These are phyloP conservation scores for Drosophila percnosoma DNA, from an alignment of 2,888 invertebrate species.

Conservation along the genomic window DNA sequence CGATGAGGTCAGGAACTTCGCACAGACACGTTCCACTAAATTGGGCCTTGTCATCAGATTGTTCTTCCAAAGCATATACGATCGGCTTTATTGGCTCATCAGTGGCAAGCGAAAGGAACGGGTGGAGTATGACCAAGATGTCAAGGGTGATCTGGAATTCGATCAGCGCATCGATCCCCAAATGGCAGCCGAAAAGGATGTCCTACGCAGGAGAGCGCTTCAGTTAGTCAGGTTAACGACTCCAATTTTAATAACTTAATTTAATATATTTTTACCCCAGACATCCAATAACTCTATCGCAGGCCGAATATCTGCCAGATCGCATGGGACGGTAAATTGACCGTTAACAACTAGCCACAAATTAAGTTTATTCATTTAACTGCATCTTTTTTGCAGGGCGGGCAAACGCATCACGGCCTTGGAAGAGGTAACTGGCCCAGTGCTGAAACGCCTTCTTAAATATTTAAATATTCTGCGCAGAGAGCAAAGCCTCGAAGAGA, in stretches of 20 bases:
- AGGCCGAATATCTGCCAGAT: constrained; percentile 25
- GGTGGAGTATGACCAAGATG: background rate
- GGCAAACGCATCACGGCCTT: constrained; percentile 4
- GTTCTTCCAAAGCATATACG: constrained; percentile 1
- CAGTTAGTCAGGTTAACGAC: constrained; percentile 7
- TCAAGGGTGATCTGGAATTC: background rate
- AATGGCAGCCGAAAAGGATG: background rate
- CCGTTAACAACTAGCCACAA: too few relatives aligned
- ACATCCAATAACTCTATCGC: background rate
- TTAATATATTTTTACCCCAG: background rate
- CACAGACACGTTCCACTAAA: background rate
- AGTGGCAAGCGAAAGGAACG: constrained; percentile 2
- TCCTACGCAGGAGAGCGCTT: background rate
- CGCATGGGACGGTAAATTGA: constrained; percentile 29
- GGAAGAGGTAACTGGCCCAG: constrained; percentile 14
- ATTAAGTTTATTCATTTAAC: background rate
- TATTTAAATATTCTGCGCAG: constrained; percentile 10
- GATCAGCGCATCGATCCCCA: constrained; percentile 1
- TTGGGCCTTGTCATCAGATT: constrained; percentile 5
- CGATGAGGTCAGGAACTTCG: constrained; percentile 17
- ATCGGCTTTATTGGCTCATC: background rate
- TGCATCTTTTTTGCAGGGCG: constrained; percentile 5
- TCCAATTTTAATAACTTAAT: background rate
- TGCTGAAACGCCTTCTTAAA: background rate
- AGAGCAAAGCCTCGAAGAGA: background rate